These are phyloP conservation scores for Neosilurus hyrtlii DNA, from an alignment of 2,797 vertebrate species.

Conservation along the genomic window DNA sequence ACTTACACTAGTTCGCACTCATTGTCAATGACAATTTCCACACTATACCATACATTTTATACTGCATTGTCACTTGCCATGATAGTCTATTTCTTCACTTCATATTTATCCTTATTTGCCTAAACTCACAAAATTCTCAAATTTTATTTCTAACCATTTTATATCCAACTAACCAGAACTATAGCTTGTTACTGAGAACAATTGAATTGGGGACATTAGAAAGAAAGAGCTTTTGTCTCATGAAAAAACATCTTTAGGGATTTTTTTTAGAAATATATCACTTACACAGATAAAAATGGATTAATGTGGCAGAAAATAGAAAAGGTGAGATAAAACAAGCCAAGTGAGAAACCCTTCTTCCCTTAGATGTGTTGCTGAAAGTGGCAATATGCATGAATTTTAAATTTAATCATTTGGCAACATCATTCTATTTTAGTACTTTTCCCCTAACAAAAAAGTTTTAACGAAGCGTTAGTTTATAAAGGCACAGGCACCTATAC, in stretches of 20 bases:
- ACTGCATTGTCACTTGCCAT: too few species aligned
- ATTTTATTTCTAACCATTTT: slow-evolving; percentile 48
- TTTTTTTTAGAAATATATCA: slow-evolving; percentile 33
- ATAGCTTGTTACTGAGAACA: slow-evolving; percentile 51
- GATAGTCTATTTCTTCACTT: too few species aligned
- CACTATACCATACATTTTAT: too few species aligned
- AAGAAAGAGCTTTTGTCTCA: background rate
- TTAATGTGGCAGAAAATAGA: slow-evolving; percentile 17
- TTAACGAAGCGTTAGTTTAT: background rate
- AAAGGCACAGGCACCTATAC: background rate
- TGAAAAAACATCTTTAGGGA: background rate
- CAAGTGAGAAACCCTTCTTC: background rate
- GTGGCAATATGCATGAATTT: background rate
- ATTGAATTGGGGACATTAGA: slow-evolving; percentile 45
- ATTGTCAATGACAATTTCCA: too few species aligned
- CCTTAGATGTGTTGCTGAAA: background rate
- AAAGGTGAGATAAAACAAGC: slow-evolving; percentile 29
- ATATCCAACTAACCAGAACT: slow-evolving; percentile 49
- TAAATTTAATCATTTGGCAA: background rate
- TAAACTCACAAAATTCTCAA: too few species aligned
- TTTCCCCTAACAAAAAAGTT: background rate
- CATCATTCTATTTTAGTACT: background rate
- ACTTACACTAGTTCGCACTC: too few species aligned
- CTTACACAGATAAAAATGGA: slow-evolving; percentile 5
- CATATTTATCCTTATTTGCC: too few species aligned